Conservation (phyloP, 2,113 vertebrate genomes). For the Macroglossus sobrinus region DNA sequence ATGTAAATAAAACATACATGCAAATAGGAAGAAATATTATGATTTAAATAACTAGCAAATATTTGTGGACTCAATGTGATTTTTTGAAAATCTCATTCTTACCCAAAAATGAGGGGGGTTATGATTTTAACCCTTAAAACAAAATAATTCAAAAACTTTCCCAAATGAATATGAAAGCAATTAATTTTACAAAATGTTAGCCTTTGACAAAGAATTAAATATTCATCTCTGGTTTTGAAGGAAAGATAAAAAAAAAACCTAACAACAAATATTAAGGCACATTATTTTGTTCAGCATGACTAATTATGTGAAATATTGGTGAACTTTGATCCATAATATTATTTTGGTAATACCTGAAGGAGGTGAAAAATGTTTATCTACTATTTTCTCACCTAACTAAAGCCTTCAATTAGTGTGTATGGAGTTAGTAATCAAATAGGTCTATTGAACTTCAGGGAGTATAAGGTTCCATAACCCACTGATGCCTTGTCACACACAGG, state of each 20-base stretch:
- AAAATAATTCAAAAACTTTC: background rate
- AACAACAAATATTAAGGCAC: background rate
- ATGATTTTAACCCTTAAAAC: conserved; percentile 9
- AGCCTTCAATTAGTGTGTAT: conserved; percentile 46
- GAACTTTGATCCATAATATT: background rate
- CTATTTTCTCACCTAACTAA: conserved; percentile 43
- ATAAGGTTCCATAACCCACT: background rate
- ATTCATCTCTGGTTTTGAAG: background rate
- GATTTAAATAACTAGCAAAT: conserved; percentile 14
- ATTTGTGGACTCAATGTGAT: background rate
- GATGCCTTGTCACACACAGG: background rate
- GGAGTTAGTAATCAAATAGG: background rate
- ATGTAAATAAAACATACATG: background rate
- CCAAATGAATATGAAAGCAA: background rate
- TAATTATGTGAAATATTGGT: conserved; percentile 25
- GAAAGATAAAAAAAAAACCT: background rate
- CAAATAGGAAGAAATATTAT: conserved; percentile 4
- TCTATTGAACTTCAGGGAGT: background rate
- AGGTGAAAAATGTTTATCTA: background rate
- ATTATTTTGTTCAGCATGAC: conserved; percentile 15
- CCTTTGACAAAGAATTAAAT: background rate
- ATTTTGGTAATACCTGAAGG: background rate
- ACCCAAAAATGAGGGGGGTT: background rate
- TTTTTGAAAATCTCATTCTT: background rate
- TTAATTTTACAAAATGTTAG: background rate